These are phyloP conservation scores for Hormiphora californensis DNA, from an alignment of 37 sponge, comb jelly and placozoan species.

Conservation along the genomic window DNA sequence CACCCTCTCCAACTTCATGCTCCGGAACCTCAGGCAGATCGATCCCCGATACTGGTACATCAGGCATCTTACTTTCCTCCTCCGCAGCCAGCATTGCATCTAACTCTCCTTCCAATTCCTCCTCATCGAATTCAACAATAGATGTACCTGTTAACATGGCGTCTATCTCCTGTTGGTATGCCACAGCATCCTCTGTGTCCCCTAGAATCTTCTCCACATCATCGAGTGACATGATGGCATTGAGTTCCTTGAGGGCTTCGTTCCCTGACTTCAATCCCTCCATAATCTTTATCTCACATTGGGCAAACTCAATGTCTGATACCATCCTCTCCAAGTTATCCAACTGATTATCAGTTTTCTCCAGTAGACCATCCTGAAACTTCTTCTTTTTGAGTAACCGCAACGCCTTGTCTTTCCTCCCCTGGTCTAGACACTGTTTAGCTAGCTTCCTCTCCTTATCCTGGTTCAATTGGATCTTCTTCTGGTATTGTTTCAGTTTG, in stretches of 20 bases:
- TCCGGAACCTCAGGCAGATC: conserved; percentile 35
- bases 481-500: conserved; percentile 85
- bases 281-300: conserved; percentile 90
- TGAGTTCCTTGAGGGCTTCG: conserved; percentile 74
- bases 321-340: conserved; percentile 90
- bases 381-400: conserved; percentile 95
- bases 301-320: conserved; percentile 88
- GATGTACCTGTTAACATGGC: background rate
- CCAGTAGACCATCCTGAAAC: conserved; percentile 76
- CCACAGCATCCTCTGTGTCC: conserved; percentile 90
- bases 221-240: conserved; percentile 94
- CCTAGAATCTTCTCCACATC: conserved; percentile 94
- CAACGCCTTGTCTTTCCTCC: conserved; percentile 89
- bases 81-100: background rate
- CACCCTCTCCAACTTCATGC: background rate
- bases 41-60: conserved; percentile 37
- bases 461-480: conserved; percentile 73
- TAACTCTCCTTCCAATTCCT: background rate
- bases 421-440: conserved; percentile 75
- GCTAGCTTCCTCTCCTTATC: conserved; percentile 83
- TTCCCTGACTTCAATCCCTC: conserved; percentile 93
- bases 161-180: conserved; percentile 71
- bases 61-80: conserved; percentile 12
- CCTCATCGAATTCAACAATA: conserved; percentile 12
- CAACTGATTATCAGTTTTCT: conserved; percentile 88